phyloP scores from a whole-genome alignment of 2,113 vertebrate genomes.

The Conger conger region DNA sequence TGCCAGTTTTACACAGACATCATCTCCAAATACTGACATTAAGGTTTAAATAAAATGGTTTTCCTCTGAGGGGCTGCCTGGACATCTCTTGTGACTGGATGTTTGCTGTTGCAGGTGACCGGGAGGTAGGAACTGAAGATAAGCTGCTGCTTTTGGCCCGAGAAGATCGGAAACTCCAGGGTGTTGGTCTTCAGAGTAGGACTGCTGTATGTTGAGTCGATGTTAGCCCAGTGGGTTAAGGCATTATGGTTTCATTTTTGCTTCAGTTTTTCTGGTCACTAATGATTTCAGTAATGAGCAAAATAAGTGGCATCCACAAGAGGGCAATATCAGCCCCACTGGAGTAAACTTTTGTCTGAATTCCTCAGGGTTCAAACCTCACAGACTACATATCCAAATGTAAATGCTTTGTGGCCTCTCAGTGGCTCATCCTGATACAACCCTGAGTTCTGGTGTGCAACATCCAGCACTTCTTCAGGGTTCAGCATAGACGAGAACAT shows the following conservation, averaged over 20 bases:
- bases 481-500: no score
- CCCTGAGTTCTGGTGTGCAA: no score
- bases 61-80: background rate
- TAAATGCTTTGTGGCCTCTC: no score
- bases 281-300: background rate
- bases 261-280: background rate
- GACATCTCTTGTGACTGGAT: background rate
- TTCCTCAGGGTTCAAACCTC: no score
- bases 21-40: no score
- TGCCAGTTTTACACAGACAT: no score
- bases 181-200: slow-evolving; percentile 72
- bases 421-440: no score
- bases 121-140: slow-evolving; percentile 72
- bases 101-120: slow-evolving; percentile 60
- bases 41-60: background rate
- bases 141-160: slow-evolving; percentile 73
- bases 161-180: slow-evolving; percentile 75
- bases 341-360: background rate
- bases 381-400: no score
- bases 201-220: slow-evolving; percentile 61
- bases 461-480: no score
- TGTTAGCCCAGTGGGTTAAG: background rate
- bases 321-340: background rate
- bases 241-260: background rate
- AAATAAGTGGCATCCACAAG: background rate